phyloP scores from a whole-genome alignment of 2,797 vertebrate species.

The Rhyacichthys aspro region DNA sequence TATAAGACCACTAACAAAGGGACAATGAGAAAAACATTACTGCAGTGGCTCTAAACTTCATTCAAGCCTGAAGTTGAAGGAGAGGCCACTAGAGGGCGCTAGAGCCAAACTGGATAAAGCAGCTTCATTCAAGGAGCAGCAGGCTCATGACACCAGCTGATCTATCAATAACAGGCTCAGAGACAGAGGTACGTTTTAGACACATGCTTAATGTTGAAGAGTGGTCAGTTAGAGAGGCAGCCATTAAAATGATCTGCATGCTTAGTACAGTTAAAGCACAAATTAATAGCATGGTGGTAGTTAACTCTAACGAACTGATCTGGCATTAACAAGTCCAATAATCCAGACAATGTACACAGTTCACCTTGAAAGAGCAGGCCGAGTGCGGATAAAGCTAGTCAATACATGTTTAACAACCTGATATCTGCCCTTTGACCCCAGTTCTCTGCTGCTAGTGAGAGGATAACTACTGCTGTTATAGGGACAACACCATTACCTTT shows the following conservation, averaged over 20 bases:
- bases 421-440: constrained; percentile 43
- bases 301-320: neutral
- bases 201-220: constrained; percentile 52
- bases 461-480: constrained; percentile 51
- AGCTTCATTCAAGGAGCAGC: constrained; percentile 25
- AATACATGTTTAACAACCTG: constrained; percentile 26
- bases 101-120: constrained; percentile 37
- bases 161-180: constrained; percentile 17
- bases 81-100: constrained; percentile 65
- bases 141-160: constrained; percentile 22
- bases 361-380: constrained; percentile 4
- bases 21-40: constrained; percentile 6
- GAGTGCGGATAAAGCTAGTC: constrained; percentile 28
- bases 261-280: neutral
- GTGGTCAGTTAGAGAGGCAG: constrained; percentile 30
- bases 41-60: constrained; percentile 10
- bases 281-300: no score
- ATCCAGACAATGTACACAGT: constrained; percentile 4
- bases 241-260: constrained; percentile 4
- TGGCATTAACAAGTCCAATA: constrained; percentile 1
- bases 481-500: constrained; percentile 39
- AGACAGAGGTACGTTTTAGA: constrained; percentile 27
- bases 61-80: constrained; percentile 32
- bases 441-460: constrained; percentile 21
- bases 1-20: constrained; percentile 9